Evolutionary conservation across 2,113 vertebrate genomes (phyloP), one percentile per base, ranked within the genome.

Genomic region (Loxodonta africana): DNA sequence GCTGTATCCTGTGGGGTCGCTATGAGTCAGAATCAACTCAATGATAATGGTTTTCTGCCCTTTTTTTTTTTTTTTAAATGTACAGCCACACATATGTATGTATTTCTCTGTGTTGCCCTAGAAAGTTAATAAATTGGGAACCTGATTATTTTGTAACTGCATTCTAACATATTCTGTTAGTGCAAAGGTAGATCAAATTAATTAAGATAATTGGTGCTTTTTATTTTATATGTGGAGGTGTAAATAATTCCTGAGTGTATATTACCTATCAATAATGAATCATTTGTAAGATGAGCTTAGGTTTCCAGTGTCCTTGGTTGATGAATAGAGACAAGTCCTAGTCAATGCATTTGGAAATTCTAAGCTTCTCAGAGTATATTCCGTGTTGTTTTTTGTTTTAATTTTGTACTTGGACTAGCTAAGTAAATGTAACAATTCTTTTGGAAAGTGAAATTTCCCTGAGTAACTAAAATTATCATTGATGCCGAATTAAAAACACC

Each of bases 61-160:
- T 37, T 37, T 37, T 37, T 37, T 37, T 37, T 37, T 37, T 37
- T 37, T 37, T 37, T 37, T 53, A 53, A 53, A 12, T 53, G 62
- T 23, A 63, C 14, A 25, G 62, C 62, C 8, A 63, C 62, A 63
- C 62, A 63, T 63, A 12, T 94, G 26, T 2, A 5, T 95, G 85
- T 84, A 76, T 53, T 94, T 92, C 51, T 82, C 0, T 90, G 8
- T 25, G 76, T 4, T 44, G 25, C n/a, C 33, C 8, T 20, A 44
- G 15, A 46, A 25, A 60, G 37, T 63, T 90, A 83, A 83, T 83
- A 23, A 93, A 90, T 65, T 51, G 86, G 65, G 77, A 95, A 63
- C 2, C 62, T 73, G 69, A 26, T 4, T 12, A 26, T 83, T 87
- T 86, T 78, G 60, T 62, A 83, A 1, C 80, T 87, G 4, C 73